Base-by-base conservation (phyloP, 1,140 invertebrate species). In the Rhizoglyphus robini region DNA sequence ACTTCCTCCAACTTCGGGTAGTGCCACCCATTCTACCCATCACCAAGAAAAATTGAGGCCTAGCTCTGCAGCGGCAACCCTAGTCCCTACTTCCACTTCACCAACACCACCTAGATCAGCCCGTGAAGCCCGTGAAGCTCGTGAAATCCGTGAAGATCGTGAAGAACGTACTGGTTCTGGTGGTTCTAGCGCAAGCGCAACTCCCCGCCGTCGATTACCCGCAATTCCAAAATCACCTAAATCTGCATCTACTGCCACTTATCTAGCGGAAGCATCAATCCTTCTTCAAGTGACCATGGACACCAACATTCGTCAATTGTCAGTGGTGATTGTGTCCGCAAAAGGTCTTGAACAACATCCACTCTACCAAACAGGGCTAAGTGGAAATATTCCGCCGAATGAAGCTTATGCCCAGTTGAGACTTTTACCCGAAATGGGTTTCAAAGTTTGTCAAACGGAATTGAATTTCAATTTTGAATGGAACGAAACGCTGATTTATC, bases 401-500 rank as follows among this genome's bases (percentile, higher is more conserved):
- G 41, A 47, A 30, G 38, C 63, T 15, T 68, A 62, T 64, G 68
- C 48, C 48, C 58, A 61, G 31, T 29, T 68, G 18, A 29, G 59
- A 54, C 60, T 68, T 23, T 29, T 68, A 15, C 68, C 68, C 1
- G 60, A 67, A 59, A 30, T 63, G 32, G 67, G 67, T 18, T 69
- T 69, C 32, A 65, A 65, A 29, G 23, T 48, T 27, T 67, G 66
- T 61, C 68, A 67, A 61, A 69, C 68, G 27, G 65, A 69, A 34
- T 54, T 59, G 15, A 68, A 59, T 41, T 30, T 11, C 18, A 27
- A 15, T 29, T 30, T 69, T 4, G 65, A 69, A 34, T 69, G 68
- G 68, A 69, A 69, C 29, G 68, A 69, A 51, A 68, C 66, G 23
- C 18, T 69, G n/a, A 68, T 68, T n/a, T 68, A 69, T 49, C 66